These are phyloP conservation scores for Tetramorium bicarinatum DNA, from an alignment of 2,888 invertebrate genomes.

Conservation along the genomic window DNA sequence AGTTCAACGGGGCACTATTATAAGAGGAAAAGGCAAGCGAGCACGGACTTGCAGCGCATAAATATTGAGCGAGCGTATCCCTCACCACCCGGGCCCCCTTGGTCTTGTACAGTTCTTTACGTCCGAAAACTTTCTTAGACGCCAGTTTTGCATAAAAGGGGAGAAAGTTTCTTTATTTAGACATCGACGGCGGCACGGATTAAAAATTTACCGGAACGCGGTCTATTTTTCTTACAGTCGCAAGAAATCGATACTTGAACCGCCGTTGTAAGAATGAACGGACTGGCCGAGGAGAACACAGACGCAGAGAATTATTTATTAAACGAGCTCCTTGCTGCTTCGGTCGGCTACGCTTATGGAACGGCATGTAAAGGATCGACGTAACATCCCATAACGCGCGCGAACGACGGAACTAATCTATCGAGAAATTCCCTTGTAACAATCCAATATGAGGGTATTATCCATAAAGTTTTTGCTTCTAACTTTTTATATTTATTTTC, in stretches of 20 bases:
- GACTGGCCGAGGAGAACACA: conserved; percentile 31
- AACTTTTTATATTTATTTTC: neutral
- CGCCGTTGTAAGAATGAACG: conserved; percentile 46
- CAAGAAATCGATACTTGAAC: conserved; percentile 47
- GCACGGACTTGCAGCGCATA: conserved; percentile 65
- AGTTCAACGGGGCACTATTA: conserved; percentile 55
- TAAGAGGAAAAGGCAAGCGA: conserved; percentile 50
- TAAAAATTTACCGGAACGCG: conserved; percentile 67
- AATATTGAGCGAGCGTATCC: conserved; percentile 72
- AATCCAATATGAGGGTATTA: conserved; percentile 17
- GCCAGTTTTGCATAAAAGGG: conserved; percentile 70
- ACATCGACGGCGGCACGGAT: conserved; percentile 63
- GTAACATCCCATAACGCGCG: conserved; percentile 44
- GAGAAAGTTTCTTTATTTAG: conserved; percentile 73
- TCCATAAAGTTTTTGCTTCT: neutral
- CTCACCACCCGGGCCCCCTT: conserved; percentile 62
- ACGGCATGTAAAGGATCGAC: conserved; percentile 38
- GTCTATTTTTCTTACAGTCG: conserved; percentile 54
- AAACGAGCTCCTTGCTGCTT: conserved; percentile 34
- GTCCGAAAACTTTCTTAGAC: conserved; percentile 69
- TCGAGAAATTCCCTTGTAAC: conserved; percentile 45
- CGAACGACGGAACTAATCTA: conserved; percentile 48
- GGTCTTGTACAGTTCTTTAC: conserved; percentile 66
- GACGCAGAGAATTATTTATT: conserved; percentile 55
- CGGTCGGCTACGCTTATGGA: conserved; percentile 35